A percentile compares a stretch with the other conserved stretches of the same genome.
Conservation (phyloP, 2,113 vertebrate species). For the Dendrocopos noguchii region DNA sequence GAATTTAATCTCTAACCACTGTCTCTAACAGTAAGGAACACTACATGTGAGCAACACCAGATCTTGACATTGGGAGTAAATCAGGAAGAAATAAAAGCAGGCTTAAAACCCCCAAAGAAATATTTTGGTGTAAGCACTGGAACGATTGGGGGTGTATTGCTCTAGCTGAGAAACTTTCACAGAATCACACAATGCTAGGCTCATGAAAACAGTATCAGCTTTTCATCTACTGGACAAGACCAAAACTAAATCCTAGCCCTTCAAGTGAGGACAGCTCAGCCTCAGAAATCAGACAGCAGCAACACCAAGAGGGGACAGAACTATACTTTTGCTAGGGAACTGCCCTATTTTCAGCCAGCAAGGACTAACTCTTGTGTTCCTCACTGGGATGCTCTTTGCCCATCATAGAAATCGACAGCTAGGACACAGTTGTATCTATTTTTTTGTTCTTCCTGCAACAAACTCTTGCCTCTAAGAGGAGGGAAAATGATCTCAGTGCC, state of each 20-base stretch:
- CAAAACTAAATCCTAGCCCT: not conserved
- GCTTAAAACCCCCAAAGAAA: not conserved
- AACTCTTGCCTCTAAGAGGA: not conserved
- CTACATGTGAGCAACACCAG: not conserved
- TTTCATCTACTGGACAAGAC: not conserved
- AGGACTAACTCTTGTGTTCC: not conserved
- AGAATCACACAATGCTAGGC: no score
- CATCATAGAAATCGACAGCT: not conserved
- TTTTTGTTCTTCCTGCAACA: not conserved
- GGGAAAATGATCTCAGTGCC: not conserved
- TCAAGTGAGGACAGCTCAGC: not conserved
- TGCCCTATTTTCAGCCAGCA: not conserved
- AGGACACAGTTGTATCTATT: not conserved
- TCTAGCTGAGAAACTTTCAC: not conserved
- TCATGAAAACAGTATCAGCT: not conserved
- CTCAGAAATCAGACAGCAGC: not conserved
- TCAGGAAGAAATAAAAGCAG: not conserved
- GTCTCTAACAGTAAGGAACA: not conserved
- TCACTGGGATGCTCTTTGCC: accelerated
- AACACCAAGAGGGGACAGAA: not conserved
- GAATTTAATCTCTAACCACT: not conserved
- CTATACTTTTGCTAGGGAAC: not conserved
- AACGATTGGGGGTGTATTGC: not conserved
- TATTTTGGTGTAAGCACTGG: not conserved
- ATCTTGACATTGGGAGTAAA: not conserved